Percentiles rank a stretch among this genome's conserved stretches.
Conservation (phyloP, 2,113 vertebrate species). For the Lagopus muta region DNA sequence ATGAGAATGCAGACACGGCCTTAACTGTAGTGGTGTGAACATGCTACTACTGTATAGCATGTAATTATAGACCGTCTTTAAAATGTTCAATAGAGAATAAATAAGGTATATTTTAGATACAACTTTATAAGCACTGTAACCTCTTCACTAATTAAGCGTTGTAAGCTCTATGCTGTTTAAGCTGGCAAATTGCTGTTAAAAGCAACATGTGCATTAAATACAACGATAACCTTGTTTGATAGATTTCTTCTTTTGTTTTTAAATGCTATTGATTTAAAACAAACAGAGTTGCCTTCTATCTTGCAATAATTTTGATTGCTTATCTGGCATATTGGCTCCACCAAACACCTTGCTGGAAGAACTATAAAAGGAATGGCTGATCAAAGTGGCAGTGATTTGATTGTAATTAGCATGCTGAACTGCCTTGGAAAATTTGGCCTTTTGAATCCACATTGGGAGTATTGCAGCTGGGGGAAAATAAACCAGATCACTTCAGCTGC, state of each 20-base stretch:
- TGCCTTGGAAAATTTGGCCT: background rate
- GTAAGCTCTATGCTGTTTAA: constrained; percentile 73
- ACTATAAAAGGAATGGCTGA: background rate
- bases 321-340: background rate
- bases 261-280: background rate
- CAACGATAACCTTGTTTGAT: constrained; percentile 54
- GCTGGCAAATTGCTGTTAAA: constrained; percentile 78
- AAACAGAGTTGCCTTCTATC: background rate
- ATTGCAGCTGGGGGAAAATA: background rate
- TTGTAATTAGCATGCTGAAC: background rate
- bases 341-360: background rate
- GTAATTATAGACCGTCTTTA: constrained; percentile 68
- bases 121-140: constrained; percentile 74
- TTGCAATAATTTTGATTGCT: background rate
- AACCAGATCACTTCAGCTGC: background rate
- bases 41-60: constrained; percentile 46
- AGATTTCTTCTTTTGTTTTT: constrained; percentile 63
- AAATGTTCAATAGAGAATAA: constrained; percentile 71
- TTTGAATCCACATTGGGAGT: background rate
- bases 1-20: constrained; percentile 45
- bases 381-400: background rate
- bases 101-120: constrained; percentile 79
- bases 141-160: constrained; percentile 70
- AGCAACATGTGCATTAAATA: constrained; percentile 80
- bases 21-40: constrained; percentile 59